Percentiles rank a stretch among this genome's conserved stretches.
These are phyloP conservation scores for Halichondria panicea DNA, from an alignment of 37 sponge, comb jelly and placozoan genomes.

Conservation along the genomic window DNA sequence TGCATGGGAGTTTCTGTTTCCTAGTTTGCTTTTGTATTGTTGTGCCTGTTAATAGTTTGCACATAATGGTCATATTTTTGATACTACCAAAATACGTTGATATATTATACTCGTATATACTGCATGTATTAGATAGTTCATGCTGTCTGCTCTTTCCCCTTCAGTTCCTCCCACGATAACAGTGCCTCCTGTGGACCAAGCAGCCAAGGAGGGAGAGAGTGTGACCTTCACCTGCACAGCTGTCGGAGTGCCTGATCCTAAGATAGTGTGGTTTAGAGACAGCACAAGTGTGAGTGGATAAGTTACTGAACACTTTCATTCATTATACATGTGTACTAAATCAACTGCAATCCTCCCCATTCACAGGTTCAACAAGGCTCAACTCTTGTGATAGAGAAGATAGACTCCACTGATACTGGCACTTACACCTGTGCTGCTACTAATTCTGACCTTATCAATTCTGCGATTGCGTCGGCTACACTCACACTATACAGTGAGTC, in stretches of 20 bases:
- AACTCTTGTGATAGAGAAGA: conserved; percentile 9
- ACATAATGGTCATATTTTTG: no score
- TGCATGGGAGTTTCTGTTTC: no score
- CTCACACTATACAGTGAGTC: conserved; percentile 64
- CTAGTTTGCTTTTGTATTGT: no score
- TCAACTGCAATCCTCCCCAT: no score
- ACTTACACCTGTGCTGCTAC: conserved; percentile 48
- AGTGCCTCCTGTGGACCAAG: conserved; percentile 23
- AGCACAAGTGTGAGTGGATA: background rate
- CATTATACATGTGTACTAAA: no score
- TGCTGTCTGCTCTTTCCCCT: no score
- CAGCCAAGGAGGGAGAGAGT: conserved; percentile 1
- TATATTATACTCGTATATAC: no score
- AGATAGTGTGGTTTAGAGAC: conserved; percentile 23
- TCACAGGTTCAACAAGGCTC: conserved; percentile 1
- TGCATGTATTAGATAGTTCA: no score
- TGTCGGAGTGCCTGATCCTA: conserved; percentile 56
- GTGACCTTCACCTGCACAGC: conserved; percentile 42
- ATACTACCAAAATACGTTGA: no score
- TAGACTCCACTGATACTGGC: conserved; percentile 15
- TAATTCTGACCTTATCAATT: conserved; percentile 49
- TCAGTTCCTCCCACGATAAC: conserved; percentile 57
- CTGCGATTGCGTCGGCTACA: background rate
- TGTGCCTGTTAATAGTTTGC: no score
- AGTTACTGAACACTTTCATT: no score